Evolutionary conservation across 30 jellyfish, hydroid and myxozoan genomes (phyloP), one percentile per base, ranked within the genome.

Genomic region (Pelagia noctiluca): DNA sequence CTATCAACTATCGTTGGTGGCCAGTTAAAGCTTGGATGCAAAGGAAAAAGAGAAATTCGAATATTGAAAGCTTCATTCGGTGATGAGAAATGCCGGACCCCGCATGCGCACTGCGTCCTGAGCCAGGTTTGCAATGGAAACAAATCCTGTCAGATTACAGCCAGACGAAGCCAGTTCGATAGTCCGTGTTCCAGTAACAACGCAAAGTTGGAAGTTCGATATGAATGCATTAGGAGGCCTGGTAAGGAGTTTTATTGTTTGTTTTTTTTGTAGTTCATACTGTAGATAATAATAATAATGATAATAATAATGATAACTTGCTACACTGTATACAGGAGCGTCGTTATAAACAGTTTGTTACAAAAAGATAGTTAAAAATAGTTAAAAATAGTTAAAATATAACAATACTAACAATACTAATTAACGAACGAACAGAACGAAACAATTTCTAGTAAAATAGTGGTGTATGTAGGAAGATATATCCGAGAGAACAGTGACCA

Each of bases 151-250:
- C 65, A 73, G n/a, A 34, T 87, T 23, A 31, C 34, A 4, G 96
- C 91, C 0, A 71, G 47, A 26, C 85, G 61, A 23, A 26, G 50
- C 13, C 66, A 70, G 33, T 61, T 87, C 1, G 87, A 76, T 34
- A 87, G 96, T 38, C 76, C 82, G 1, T 87, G 96, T 42, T 32
- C 75, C 7, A 23, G 76, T 10, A 50, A 48, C 16, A 68, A 34
- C 24, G 71, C 91, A 28, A 78, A 37, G 35, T 79, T 87, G 76
- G 86, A 76, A 48, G 32, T 87, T 26, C 87, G 68, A 35, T 87
- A 87, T 57, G 88, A 87, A 32, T 87, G 96, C 50, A 87, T 77
- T 0, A 69, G 91, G 78, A 86, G 96, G 32, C 89, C 96, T 28
- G 86, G 96, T 85, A 34, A 1, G 91, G 2, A 3, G 19, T 63